Percentiles rank a stretch among this genome's conserved stretches.
phyloP scores from a whole-genome alignment of 92 coral and sea anemone genomes.

The Epizoanthus fatuus region DNA sequence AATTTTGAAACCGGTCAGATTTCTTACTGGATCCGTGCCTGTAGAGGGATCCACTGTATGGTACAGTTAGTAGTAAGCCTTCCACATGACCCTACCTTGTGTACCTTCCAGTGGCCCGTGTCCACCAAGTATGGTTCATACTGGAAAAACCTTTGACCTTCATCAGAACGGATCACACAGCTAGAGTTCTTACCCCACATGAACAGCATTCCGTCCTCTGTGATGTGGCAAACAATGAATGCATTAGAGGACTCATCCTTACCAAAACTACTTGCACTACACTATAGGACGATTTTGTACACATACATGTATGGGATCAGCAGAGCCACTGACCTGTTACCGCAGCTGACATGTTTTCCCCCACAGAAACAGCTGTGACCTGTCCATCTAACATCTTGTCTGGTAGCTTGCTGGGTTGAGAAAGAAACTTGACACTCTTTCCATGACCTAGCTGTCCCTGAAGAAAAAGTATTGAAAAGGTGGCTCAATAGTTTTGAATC shows the following conservation, averaged over 20 bases:
- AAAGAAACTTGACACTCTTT: constrained; percentile 74
- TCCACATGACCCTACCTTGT: constrained; percentile 63
- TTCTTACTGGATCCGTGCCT: too few species aligned
- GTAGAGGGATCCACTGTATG: too few species aligned
- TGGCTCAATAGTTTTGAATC: neutral
- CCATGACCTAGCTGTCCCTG: constrained; percentile 99
- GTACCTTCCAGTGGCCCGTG: constrained; percentile 75
- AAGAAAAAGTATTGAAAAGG: neutral
- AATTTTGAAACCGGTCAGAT: too few species aligned
- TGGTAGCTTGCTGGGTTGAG: constrained; percentile 69
- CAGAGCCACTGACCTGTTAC: constrained; percentile 77
- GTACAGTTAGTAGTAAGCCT: too few species aligned
- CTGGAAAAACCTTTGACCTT: constrained; percentile 85
- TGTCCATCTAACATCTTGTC: constrained; percentile 60
- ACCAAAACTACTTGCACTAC: neutral
- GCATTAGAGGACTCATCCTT: neutral
- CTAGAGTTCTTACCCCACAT: constrained; percentile 98
- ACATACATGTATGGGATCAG: too few species aligned
- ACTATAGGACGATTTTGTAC: neutral
- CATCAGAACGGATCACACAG: constrained; percentile 81
- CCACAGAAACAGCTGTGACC: constrained; percentile 72
- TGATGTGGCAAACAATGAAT: neutral
- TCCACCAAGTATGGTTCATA: constrained; percentile 79
- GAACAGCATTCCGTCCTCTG: constrained; percentile 82
- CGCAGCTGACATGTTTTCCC: constrained; percentile 97